Base-by-base conservation (phyloP, 1,140 invertebrate genomes). In the Zophobas morio region DNA sequence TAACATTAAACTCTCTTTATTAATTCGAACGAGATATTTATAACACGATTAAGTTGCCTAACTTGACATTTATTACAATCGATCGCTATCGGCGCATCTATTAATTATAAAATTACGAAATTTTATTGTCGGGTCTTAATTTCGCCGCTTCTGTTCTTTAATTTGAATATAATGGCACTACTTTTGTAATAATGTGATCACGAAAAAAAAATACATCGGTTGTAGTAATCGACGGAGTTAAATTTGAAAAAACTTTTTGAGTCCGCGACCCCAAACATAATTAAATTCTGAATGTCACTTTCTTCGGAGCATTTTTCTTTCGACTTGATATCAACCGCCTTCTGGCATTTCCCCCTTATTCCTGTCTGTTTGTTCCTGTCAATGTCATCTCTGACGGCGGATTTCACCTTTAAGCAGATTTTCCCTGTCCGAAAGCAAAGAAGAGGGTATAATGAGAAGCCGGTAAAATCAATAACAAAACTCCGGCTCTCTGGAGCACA, bases 341-440 rank as follows among this genome's bases (percentile, higher is more conserved):
- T 46, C 3, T 46, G 3, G 49, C 20, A 51, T 20, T 51, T 51
- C n/a, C 49, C 49, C 3, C 3, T 20, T 20, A 20, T 20, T 46
- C 20, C n/a, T 20, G 49, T 51, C n/a, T 51, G 49, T 51, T 51
- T 51, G 49, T 51, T 51, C 49, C 49, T 51, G 49, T 51, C 49
- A 51, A 51, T 51, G 49, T 51, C 49, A 51, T 20, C 49, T 51
- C 57, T 63, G 57, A n/a, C 57, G 57, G 35, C 34, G 57, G 57
- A 63, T 63, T 63, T 63, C 57, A 63, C 57, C 57, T 63, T 39
- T 63, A 63, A 63, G 57, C 57, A 63, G 57, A 63, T 63, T 63
- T 63, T 63, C 57, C 57, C 57, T 63, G 57, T 63, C 57, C 39
- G 39, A 39, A 40, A 36, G 37, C 35, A 63, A 37, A 63, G 57